These are phyloP conservation scores for Sinelater perroti DNA, from an alignment of 2,888 invertebrate genomes.

Conservation along the genomic window DNA sequence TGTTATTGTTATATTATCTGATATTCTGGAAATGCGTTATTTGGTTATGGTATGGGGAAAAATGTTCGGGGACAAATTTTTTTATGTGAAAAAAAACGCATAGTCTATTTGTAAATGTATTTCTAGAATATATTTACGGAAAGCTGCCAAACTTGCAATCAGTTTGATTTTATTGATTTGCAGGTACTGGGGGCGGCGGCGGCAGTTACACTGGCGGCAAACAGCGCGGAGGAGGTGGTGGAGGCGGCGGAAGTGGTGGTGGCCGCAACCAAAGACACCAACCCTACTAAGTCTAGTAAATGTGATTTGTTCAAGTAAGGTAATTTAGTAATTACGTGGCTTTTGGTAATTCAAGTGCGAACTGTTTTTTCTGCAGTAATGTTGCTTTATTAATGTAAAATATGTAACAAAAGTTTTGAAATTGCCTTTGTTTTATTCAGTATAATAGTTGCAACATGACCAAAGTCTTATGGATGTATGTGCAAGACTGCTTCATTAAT, in stretches of 20 bases:
- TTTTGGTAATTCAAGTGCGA: not conserved
- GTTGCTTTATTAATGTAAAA: not conserved
- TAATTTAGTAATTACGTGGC: conserved; percentile 1
- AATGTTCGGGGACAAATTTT: too few relatives aligned
- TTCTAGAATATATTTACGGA: too few relatives aligned
- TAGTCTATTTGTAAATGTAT: too few relatives aligned
- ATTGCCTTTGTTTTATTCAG: not conserved
- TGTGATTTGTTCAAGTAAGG: conserved; percentile 32
- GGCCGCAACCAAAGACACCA: conserved; percentile 88
- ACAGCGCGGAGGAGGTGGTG: conserved; percentile 78
- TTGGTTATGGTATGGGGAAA: too few relatives aligned
- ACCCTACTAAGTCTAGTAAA: conserved; percentile 72
- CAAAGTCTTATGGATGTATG: too few relatives aligned
- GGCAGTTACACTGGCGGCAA: conserved; percentile 83
- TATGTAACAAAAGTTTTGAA: not conserved
- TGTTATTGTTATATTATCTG: too few relatives aligned
- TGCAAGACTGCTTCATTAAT: too few relatives aligned
- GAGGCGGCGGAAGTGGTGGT: conserved; percentile 72
- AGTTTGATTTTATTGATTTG: conserved; percentile 31
- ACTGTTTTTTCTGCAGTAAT: not conserved
- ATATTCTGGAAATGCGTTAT: too few relatives aligned
- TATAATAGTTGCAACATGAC: too few relatives aligned
- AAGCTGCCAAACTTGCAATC: too few relatives aligned
- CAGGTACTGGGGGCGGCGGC: conserved; percentile 59
- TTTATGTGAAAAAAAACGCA: too few relatives aligned